Base-by-base conservation (phyloP, 2,113 vertebrate genomes). In the Takifugu bimaculatus region DNA sequence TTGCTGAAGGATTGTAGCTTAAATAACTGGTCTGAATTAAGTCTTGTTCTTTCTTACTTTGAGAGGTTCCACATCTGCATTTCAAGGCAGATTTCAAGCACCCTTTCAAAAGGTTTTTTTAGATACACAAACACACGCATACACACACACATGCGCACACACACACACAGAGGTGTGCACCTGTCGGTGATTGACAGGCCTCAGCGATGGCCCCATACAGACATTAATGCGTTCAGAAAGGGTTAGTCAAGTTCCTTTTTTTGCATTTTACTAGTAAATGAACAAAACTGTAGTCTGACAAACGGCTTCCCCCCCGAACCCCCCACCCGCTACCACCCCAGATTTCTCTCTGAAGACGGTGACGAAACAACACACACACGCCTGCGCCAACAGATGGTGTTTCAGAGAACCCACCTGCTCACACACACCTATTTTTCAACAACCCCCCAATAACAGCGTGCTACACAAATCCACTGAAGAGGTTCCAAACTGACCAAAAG, bases 301-400 rank as follows among this genome's bases (percentile, higher is more conserved):
- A 53, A 66, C 56, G 20, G 45, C 32, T n/a, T 35, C 35, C 54
- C 39, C 57, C 60, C 50, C 52, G 65, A 84, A 76, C 65, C 70
- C 54, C 74, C 79, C 80, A 70, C 63, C 80, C 77, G 26, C 48
- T 26, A 60, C 78, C 64, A 63, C 74, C 71, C 64, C 56, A 6
- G 58, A 63, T 51, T 35, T 90, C 88, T 78, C 78, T 90, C 90
- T 85, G 80, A 88, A 81, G 87, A 91, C 89, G 85, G 89, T 88
- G 87, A 88, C 83, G 62, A 66, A 62, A 39, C 60, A 60, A 72
- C 50, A 54, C 4, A 55, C 63, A 55, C 70, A 60, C 27, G 42
- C 63, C 51, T 65, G 5, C 68, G 58, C 55, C 0, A 5, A 79
- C 79, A 85, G 65, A 76, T 65, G 64, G 69, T 49, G 44, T 77